Evolutionary conservation across 2,888 invertebrate genomes (phyloP).

Genomic region (Melieria picta): DNA sequence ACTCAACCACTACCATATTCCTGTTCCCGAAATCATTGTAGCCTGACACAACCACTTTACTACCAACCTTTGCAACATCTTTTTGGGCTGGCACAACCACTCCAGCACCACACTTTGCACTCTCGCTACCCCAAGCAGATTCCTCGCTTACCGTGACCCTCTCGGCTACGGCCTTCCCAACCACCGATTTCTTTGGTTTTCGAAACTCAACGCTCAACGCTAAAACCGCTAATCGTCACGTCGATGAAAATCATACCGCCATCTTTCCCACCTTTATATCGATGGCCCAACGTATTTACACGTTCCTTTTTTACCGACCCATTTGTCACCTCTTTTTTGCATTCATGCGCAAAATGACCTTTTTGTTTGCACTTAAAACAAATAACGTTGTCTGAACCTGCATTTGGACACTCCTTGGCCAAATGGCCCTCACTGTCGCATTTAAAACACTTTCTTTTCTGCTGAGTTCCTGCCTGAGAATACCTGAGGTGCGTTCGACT

Average conservation of each 20-base stretch:
- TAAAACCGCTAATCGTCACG: background rate
- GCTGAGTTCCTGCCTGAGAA: constrained; percentile 3
- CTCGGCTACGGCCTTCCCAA: constrained; percentile 1
- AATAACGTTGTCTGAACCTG: background rate
- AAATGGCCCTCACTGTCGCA: constrained; percentile 4
- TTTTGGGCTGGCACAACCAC: too few relatives aligned
- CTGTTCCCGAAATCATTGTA: background rate
- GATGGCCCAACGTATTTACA: background rate
- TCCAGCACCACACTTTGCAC: too few relatives aligned
- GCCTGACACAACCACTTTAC: constrained; percentile 13
- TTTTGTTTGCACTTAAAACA: constrained; percentile 11
- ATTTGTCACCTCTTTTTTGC: constrained; percentile 2
- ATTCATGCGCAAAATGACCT: background rate
- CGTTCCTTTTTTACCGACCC: background rate
- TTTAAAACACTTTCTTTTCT: constrained; percentile 5
- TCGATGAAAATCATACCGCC: constrained; percentile 9
- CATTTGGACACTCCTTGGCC: constrained; percentile 5
- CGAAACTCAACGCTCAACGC: constrained; percentile 11
- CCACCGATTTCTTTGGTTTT: background rate
- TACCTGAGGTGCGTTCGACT: background rate
- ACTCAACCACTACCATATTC: too few relatives aligned
- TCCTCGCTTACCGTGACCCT: background rate
- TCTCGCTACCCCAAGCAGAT: too few relatives aligned
- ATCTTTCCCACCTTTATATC: background rate
- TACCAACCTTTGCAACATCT: constrained; percentile 3